Evolutionary conservation across 2,113 vertebrate species (phyloP).

Genomic region (Sialia sialis): DNA sequence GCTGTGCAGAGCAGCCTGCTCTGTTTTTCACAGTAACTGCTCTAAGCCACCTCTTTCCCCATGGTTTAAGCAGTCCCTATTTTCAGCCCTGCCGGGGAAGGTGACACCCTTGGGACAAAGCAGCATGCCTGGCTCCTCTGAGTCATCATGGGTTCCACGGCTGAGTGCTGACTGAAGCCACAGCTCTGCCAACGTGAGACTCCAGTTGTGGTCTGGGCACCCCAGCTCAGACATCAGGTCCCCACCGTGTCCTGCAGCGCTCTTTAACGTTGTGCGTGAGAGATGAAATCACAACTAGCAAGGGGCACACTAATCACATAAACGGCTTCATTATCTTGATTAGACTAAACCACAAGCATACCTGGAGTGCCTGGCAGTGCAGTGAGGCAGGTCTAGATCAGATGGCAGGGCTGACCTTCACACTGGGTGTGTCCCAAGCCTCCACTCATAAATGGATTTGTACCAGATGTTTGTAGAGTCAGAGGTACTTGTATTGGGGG

Average conservation of each 20-base stretch:
- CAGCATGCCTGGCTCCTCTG: not conserved
- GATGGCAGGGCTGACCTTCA: not conserved
- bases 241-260: not conserved
- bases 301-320: not conserved
- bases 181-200: not conserved
- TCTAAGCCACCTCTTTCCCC: not conserved
- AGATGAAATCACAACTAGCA: not conserved
- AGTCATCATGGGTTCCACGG: not conserved
- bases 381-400: not conserved
- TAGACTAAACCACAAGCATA: not conserved
- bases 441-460: fast-evolving
- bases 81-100: fast-evolving
- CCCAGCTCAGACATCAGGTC: not conserved
- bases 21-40: not conserved
- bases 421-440: not conserved
- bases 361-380: not conserved
- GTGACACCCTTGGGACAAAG: not conserved
- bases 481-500: not conserved
- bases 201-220: not conserved
- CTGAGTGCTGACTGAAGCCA: not conserved
- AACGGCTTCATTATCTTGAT: not conserved
- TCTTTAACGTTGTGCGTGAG: not conserved
- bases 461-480: not conserved
- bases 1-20: not conserved
- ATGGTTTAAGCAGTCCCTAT: not conserved